A percentile compares a stretch with the other conserved stretches of the same genome.
These are phyloP conservation scores for Noctua janthina DNA, from an alignment of 2,888 invertebrate species.

Conservation along the genomic window DNA sequence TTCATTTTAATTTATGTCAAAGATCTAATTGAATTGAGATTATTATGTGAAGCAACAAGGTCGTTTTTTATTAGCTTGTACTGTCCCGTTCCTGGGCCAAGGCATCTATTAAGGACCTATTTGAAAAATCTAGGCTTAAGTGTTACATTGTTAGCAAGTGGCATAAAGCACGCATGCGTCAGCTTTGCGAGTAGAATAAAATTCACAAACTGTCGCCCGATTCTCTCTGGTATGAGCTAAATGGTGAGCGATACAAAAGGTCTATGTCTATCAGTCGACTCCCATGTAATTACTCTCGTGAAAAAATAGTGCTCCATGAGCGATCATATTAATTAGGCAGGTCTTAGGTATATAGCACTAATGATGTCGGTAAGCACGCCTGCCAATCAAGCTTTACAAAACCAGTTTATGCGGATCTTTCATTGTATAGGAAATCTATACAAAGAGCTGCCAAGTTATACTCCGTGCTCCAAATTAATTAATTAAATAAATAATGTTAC, in stretches of 20 bases:
- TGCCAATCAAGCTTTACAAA: too few relatives aligned
- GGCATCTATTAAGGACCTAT: not conserved
- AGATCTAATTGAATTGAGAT: not conserved
- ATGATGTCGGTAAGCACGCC: not conserved
- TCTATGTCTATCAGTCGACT: not conserved
- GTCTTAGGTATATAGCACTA: not conserved
- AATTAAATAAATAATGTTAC: not conserved
- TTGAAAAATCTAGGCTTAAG: not conserved
- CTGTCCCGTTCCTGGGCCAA: not conserved
- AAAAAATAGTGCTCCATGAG: not conserved
- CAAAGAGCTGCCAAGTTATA: too few relatives aligned
- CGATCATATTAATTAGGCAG: not conserved
- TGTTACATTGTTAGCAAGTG: too few relatives aligned
- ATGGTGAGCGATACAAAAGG: not conserved
- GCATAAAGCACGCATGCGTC: not conserved
- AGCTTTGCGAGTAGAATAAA: not conserved
- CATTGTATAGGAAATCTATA: too few relatives aligned
- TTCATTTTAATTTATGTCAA: constrained; percentile 15
- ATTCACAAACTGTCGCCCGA: too few relatives aligned
- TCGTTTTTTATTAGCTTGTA: not conserved
- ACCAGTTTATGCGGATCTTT: too few relatives aligned
- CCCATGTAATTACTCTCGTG: not conserved
- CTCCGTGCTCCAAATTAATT: not conserved
- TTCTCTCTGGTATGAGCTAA: not conserved
- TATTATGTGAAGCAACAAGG: not conserved